Base-by-base conservation (phyloP, 1,140 invertebrate species). In the Zaprionus taronus region DNA sequence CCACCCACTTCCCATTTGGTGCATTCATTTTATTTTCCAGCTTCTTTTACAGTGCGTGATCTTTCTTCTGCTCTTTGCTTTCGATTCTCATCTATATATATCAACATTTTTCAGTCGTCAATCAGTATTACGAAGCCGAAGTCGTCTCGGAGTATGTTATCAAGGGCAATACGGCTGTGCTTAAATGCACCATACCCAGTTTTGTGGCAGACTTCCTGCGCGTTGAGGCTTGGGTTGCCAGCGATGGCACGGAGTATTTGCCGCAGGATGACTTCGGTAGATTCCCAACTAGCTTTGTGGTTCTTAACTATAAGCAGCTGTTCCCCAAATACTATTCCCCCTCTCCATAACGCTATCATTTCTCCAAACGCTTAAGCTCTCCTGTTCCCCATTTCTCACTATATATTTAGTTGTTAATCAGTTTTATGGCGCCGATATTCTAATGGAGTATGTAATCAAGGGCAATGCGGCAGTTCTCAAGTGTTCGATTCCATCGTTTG, bases 121-220 rank as follows among this genome's bases (percentile, higher is more conserved):
- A 96, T 89, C 97, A 98, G 93, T 96, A 96, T 93, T 98, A 98
- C 93, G 96, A 98, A 93, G 96, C 97, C 22, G 97, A 98, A 93
- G 96, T 98, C 60, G 96, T 97, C n/a, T 97, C 97, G 47, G 97
- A 98, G 87, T 98, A 98, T 93, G 97, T 98, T 28, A 98, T 98
- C 86, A 95, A 96, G 66, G 98, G 97, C 60, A 98, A 98, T 93
- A 97, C 97, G 53, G 98, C 97, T 22, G 96, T 99, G 57, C 93
- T 99, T 47, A 98, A 98, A 93, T 99, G 98, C 93, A 97, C 96
- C 80, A 98, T 99, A 81, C 98, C 98, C 17, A 96, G 96, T 66
- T 99, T 98, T 93, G 97, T 98, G 47, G 96, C 96, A 51, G 97
- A 98, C 94, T 98, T 98, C 92, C 96, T 98, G 34, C 95, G 95